Evolutionary conservation across 2,888 invertebrate species (phyloP), one percentile per base, ranked within the genome.

Genomic region (Dinocampus coccinellae): DNA sequence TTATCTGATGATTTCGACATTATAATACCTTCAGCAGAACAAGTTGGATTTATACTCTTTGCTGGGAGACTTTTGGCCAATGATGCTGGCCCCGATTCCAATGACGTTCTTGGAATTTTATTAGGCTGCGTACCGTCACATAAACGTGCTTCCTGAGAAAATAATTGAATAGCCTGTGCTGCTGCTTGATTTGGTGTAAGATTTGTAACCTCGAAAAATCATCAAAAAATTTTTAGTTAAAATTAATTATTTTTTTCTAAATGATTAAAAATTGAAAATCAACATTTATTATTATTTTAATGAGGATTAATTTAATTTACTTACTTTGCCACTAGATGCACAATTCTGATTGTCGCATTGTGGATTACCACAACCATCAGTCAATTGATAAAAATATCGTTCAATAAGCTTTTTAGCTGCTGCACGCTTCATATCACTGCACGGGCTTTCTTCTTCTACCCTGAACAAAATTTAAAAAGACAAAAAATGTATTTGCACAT

Each of bases 321-420:
- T 71, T 89, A 96, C 95, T 89, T 93, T 92, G 81, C 95, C 95
- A 88, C 95, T 96, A 20, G 97, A 97, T 78, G 96, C 96, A 90
- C 97, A 97, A 86, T 93, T 91, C 83, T 92, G 91, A 89, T 97
- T 97, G 82, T 92, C 91, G 88, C 97, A 97, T 81, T 91, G 90
- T n/a, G 92, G 90, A 88, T 96, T 95, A 26, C 97, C 97, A 88
- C 97, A 97, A 79, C 97, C 97, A 87, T 96, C 95, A 53, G 94
- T 93, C 77, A 97, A 89, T 89, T 97, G 97, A 89, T 95, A 96
- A 88, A 97, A 97, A 88, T 97, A 97, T 83, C 95, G 91, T 88
- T 97, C 96, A 77, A 97, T 97, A 76, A 96, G 89, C 87, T 94
- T 94, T 88, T 93, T 95, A 52, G 95, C 96, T 78, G 90, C 90